Base-by-base conservation (phyloP, 2,888 invertebrate species). In the Lucinisca nassula region DNA sequence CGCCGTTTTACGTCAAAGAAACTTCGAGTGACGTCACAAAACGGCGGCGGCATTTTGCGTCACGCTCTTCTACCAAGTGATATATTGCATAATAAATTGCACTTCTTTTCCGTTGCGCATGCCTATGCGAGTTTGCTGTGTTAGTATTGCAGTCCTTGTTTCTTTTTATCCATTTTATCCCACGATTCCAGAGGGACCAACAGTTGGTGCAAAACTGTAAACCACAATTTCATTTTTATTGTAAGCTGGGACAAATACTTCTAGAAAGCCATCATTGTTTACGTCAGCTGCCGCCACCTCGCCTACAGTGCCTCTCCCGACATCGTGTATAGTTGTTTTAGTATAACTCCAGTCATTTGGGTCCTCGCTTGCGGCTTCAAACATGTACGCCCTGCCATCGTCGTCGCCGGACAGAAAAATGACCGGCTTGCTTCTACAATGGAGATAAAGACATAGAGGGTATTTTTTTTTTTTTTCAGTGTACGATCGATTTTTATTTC, bases 391-490 rank as follows among this genome's bases (percentile, higher is more conserved):
- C 37, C 90, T 83, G 0, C 95, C 95, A 37, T 94, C 93, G 79
- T 95, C 95, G 82, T 94, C 95, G 3, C 95, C 95, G 8, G 94
- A 93, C 30, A 95, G n/a, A 4, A 94, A 67, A n/a, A 95, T 90
- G 38, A 84, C 76, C 8, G 94, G 94, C 51, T 92, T 93, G 1
- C 37, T 76, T 32, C 87, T 89, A 74, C 8, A 49, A 80, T 32
- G 8, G 45, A 45, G 17, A 45, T 12, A 17, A 24, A 21, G 32
- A 1, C 4, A 8, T 17, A n/a, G n/a, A n/a, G n/a, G n/a, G n/a
- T n/a, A n/a, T n/a, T n/a, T n/a, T n/a, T n/a, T n/a, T n/a, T n/a
- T n/a, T n/a, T n/a, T n/a, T n/a, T n/a, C n/a, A n/a, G n/a, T n/a
- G n/a, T n/a, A n/a, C n/a, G n/a, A n/a, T n/a, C n/a, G n/a, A n/a